Evolutionary conservation across 2,113 vertebrate species (phyloP), one percentile per base, ranked within the genome.

Genomic region (Mobula birostris): DNA sequence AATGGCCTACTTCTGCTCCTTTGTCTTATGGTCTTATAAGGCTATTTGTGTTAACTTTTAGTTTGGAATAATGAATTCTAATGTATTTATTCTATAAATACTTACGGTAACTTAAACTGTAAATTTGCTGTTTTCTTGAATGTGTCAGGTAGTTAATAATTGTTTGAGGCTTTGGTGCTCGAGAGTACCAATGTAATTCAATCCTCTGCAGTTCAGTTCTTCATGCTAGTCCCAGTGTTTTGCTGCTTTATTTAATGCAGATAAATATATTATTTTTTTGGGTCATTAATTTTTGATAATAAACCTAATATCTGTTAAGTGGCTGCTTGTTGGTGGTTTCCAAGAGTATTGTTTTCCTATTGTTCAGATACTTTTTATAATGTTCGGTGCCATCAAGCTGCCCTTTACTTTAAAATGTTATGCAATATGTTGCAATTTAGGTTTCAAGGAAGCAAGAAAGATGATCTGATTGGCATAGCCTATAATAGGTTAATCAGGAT

Each of bases 401-500:
- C 21, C 29, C 24, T 93, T 70, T 66, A 5, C 85, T 63, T 11
- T 93, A 72, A 93, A 74, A 74, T 48, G 90, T 27, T 48, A 24
- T 93, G 3, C 9, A 11, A 93, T 93, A 6, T 74, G 36, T 76
- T 76, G 3, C 29, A 74, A 7, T 29, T 72, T 88, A 99, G 99
- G 95, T 99, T 99, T 95, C 98, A 99, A 95, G 99, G 99, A 0
- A 97, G 97, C 36, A 99, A 99, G 96, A 98, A 98, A 95, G 99
- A 99, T 87, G 99, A 99, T 95, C 97, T 99, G 94, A 99, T 99
- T 0, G 99, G 99, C 88, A 99, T 99, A 95, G 98, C 99, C 92
- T 99, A 99, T 95, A 99, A 99, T 95, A 97, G 99, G 72, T 95
- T 99, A 95, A 99, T 99, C 94, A 97, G 99, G 74, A 99, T 99